phyloP scores from a whole-genome alignment of 2,888 invertebrate genomes.

The Brenthis daphne region DNA sequence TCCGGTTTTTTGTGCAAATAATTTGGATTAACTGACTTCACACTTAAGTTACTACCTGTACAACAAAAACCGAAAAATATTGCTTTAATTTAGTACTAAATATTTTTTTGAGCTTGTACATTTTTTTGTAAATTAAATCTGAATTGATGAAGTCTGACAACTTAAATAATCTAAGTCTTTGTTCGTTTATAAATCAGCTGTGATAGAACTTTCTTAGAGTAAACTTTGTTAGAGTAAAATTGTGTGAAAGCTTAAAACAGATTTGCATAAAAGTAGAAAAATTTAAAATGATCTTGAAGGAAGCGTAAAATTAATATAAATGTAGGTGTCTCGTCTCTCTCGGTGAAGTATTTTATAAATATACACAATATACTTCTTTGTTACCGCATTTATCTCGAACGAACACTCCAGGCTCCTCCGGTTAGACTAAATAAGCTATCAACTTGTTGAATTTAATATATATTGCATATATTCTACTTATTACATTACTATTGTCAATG shows the following conservation, averaged over 20 bases:
- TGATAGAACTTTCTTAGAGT: neutral
- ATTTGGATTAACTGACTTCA: too few relatives aligned
- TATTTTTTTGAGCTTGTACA: too few relatives aligned
- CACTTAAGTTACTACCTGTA: too few relatives aligned
- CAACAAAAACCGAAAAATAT: too few relatives aligned
- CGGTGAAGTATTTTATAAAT: conserved; percentile 43
- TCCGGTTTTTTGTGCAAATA: too few relatives aligned
- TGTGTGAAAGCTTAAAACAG: conserved; percentile 4
- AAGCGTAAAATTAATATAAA: conserved; percentile 30
- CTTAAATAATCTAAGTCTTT: too few relatives aligned
- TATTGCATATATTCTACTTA: too few relatives aligned
- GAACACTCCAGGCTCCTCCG: conserved; percentile 57
- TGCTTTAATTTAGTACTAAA: too few relatives aligned
- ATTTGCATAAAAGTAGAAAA: conserved; percentile 13
- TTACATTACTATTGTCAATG: too few relatives aligned
- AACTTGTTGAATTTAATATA: conserved; percentile 13
- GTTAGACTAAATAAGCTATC: conserved; percentile 36
- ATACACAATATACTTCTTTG: conserved; percentile 42
- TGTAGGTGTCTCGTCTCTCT: conserved; percentile 29
- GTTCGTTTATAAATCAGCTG: conserved; percentile 11
- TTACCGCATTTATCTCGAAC: conserved; percentile 67
- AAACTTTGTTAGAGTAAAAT: neutral
- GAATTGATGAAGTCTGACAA: too few relatives aligned
- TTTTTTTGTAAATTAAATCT: too few relatives aligned
- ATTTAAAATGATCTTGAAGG: conserved; percentile 17